Evolutionary conservation across 2,888 invertebrate genomes (phyloP).

Genomic region (Melikaiella ostensackeni): DNA sequence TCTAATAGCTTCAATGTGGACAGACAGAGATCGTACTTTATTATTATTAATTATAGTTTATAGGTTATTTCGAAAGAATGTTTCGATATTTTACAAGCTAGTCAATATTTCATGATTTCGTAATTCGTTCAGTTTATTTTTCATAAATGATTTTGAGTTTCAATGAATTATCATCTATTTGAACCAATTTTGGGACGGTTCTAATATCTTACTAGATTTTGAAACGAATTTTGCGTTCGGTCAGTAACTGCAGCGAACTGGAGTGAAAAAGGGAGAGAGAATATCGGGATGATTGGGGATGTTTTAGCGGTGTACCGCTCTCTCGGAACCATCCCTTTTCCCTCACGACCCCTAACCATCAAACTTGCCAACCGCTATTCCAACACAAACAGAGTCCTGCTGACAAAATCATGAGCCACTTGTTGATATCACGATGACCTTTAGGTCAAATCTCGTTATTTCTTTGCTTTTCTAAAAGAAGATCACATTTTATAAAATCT

Average conservation of each 20-base stretch:
- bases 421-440: slow-evolving; percentile 72
- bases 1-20: no score
- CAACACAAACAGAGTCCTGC: slow-evolving; percentile 46
- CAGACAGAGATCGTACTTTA: no score
- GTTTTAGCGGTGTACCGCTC: slow-evolving; percentile 36
- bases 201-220: not conserved
- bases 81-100: no score
- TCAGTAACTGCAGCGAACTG: slow-evolving; percentile 6
- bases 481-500: not conserved
- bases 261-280: not conserved
- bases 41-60: no score
- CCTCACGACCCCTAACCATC: not conserved
- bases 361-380: slow-evolving; percentile 18
- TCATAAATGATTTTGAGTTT: not conserved
- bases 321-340: not conserved
- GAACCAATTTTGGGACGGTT: not conserved
- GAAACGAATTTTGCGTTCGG: slow-evolving; percentile 17
- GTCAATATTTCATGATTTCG: no score
- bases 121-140: not conserved
- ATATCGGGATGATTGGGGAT: slow-evolving; percentile 36
- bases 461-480: not conserved
- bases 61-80: no score
- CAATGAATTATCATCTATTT: not conserved
- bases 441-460: not conserved
- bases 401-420: slow-evolving; percentile 76